These are phyloP conservation scores for Hirundichthys speculiger DNA, from an alignment of 2,113 vertebrate species.

Conservation along the genomic window DNA sequence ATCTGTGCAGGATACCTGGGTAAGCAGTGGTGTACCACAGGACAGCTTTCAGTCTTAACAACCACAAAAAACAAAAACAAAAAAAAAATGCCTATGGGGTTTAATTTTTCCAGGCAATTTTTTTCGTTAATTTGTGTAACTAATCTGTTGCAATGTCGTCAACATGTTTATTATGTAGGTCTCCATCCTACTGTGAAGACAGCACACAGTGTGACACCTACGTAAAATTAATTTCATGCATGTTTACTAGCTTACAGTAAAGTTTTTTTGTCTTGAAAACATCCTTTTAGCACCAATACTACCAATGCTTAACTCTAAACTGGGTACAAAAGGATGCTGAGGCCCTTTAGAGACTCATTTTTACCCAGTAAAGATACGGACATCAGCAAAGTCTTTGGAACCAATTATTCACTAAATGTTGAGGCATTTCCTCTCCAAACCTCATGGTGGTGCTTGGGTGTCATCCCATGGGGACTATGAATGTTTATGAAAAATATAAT, in stretches of 20 bases:
- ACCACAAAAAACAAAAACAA: no score
- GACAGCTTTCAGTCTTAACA: no score
- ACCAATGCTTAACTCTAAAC: neutral
- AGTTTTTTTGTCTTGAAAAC: neutral
- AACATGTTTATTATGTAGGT: conserved; percentile 11
- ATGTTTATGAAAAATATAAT: neutral
- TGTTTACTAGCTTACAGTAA: neutral
- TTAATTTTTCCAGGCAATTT: no score
- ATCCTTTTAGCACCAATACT: neutral
- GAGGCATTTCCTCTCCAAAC: neutral
- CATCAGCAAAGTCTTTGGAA: neutral
- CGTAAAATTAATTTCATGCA: conserved; percentile 3
- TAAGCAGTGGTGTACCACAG: no score
- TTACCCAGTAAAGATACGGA: neutral
- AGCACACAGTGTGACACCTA: conserved; percentile 1
- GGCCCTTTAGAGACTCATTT: neutral
- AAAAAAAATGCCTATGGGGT: no score
- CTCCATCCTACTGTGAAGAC: neutral
- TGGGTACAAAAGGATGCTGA: neutral
- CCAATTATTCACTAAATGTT: neutral
- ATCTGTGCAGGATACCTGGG: no score
- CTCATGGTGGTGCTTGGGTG: conserved; percentile 1
- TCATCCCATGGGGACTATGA: neutral
- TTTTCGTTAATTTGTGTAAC: no score
- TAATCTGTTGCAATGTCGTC: neutral